These are phyloP conservation scores for Oryzias dopingdopingensis DNA, from an alignment of 2,797 vertebrate species.

Conservation along the genomic window DNA sequence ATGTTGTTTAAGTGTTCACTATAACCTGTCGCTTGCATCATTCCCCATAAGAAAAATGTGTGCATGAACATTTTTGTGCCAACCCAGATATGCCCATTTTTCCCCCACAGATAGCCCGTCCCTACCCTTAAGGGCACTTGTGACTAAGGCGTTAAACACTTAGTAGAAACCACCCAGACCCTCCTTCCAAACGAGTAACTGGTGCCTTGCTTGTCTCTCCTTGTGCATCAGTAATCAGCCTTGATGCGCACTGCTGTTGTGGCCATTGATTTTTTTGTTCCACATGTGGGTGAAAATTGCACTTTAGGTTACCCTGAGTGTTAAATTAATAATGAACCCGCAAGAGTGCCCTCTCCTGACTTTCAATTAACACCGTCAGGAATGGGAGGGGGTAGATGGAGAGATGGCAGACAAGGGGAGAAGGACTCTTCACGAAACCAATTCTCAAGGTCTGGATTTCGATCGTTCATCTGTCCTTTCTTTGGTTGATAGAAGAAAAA, in stretches of 20 bases:
- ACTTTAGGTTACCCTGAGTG: slow-evolving; percentile 87
- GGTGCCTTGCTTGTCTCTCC: slow-evolving; percentile 51
- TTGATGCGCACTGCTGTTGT: slow-evolving; percentile 82
- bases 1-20: too few species aligned
- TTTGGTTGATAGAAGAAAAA: slow-evolving; percentile 18
- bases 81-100: too few species aligned
- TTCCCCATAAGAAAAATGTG: too few species aligned
- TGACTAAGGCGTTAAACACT: slow-evolving; percentile 35
- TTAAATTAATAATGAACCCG: slow-evolving; percentile 88
- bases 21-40: too few species aligned
- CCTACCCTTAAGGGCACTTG: too few species aligned
- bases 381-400: slow-evolving; percentile 65
- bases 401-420: slow-evolving; percentile 40
- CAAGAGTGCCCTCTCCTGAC: slow-evolving; percentile 83
- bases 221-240: slow-evolving; percentile 82
- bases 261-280: slow-evolving; percentile 86
- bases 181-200: slow-evolving; percentile 59
- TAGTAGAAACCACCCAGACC: slow-evolving; percentile 56
- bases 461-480: slow-evolving; percentile 39
- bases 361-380: slow-evolving; percentile 84
- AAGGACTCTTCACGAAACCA: slow-evolving; percentile 54
- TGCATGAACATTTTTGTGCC: too few species aligned
- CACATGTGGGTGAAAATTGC: slow-evolving; percentile 86
- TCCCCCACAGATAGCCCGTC: too few species aligned
- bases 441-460: slow-evolving; percentile 53